Conservation (phyloP, 1,140 invertebrate species). For the Neoseiulus cucumeris region DNA sequence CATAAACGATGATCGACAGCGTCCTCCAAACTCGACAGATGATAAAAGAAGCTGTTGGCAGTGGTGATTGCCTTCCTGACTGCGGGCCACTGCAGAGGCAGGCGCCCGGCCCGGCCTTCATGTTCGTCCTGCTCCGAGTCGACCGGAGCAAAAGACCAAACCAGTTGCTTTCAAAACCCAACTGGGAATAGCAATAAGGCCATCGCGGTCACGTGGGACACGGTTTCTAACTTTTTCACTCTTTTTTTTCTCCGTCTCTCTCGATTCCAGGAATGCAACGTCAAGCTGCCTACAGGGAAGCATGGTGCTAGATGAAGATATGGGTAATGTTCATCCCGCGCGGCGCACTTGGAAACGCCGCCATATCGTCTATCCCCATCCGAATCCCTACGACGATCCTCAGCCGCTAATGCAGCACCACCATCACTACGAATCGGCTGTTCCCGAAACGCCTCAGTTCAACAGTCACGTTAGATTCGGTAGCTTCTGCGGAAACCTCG, state of each 20-base stretch:
- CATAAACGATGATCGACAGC: too few species aligned
- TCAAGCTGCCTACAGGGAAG: background rate
- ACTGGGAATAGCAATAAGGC: too few species aligned
- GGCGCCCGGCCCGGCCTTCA: too few species aligned
- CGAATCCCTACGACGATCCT: background rate
- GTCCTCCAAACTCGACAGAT: too few species aligned
- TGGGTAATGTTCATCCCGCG: background rate
- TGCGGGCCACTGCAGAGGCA: too few species aligned
- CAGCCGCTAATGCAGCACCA: background rate
- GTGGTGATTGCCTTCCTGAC: too few species aligned
- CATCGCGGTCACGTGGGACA: too few species aligned
- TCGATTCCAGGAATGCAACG: background rate
- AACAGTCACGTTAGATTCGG: constrained; percentile 11
- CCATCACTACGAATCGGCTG: background rate
- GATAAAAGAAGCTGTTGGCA: too few species aligned
- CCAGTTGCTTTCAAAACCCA: too few species aligned
- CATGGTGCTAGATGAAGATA: constrained; percentile 4
- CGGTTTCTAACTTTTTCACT: background rate
- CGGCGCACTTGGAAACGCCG: constrained; percentile 1
- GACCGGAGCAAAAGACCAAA: too few species aligned
- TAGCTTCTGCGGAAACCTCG: constrained; percentile 11
- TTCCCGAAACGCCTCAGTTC: background rate
- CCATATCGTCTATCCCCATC: background rate
- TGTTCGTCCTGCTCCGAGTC: too few species aligned
- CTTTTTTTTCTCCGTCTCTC: background rate